Base-by-base conservation (phyloP, 2,797 vertebrate genomes). In the Melanotaenia boesemani region DNA sequence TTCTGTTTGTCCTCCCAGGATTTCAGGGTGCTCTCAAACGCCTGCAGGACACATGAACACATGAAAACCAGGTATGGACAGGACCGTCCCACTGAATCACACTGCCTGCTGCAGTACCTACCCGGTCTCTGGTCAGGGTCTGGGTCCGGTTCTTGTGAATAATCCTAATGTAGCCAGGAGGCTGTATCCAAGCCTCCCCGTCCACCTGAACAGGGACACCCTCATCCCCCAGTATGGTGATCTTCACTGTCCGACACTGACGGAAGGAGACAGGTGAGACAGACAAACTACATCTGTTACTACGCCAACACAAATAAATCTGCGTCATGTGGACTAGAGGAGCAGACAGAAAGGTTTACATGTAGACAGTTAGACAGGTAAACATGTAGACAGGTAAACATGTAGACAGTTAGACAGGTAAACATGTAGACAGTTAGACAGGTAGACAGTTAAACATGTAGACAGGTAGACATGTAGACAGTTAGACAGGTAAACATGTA, bases 1-100 rank as follows among this genome's bases (percentile, higher is more conserved):
- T 95, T 97, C 92, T 98, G 97, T 82, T 99, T 99, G 89, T 99
- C 97, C 80, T 99, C 97, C 98, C 98, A 99, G 5, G 98, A 99
- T 85, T 99, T 99, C 52, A 99, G 86, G 2, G 98, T 98, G 90
- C 93, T 98, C 86, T 99, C 98, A 77, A 99, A 99, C 0, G 97
- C 98, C 98, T 99, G 74, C 15, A 80, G 69, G 50, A 22, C 16
- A 75, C 4, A 57, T 3, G 11, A 13, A 79, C 4, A 73, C 15
- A 57, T 46, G 63, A 37, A 52, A 28, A 73, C 64, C 15, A 32
- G 24, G 16, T 20, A 20, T 16, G 32, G 4, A 9, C 16, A 20
- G 6, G 13, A 24, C 15, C 2, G 2, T 11, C 9, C 22, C 36
- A 39, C 7, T 8, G n/a, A 20, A 22, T 0, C 2, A 28, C 34